Base-by-base conservation (phyloP, 37 sponge, comb jelly and placozoan genomes). In the Diacarnus erythraeanus region DNA sequence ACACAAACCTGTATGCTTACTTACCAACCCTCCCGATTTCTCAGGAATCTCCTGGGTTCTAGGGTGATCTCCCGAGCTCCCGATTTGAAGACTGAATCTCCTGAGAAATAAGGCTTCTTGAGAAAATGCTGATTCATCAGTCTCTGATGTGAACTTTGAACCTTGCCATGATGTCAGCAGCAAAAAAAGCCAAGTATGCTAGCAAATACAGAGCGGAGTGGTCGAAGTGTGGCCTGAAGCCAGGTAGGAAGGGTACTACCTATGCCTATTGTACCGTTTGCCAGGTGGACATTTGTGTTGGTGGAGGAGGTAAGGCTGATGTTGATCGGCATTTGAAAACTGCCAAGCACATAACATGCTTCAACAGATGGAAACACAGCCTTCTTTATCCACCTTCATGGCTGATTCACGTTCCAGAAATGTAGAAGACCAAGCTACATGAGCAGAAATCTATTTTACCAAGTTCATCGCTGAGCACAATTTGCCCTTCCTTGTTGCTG, bases 401-500 rank as follows among this genome's bases (percentile, higher is more conserved):
- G 27, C 9, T n/a, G n/a, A 17, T 20, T 4, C 23, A 60, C n/a
- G n/a, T n/a, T 6, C n/a, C 22, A 60, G 22, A 20, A 60, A 25
- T 25, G 22, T 60, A 25, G 23, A 60, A 60, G 61, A 60, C 22
- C 61, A 60, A 60, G 61, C 61, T n/a, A 60, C 22, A 25, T 3
- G n/a, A 60, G 27, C 61, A 60, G 61, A 60, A 60, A 60, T 60
- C 22, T 25, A 60, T 25, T 60, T 60, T 60, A 25, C 61, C 22
- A 60, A 60, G 61, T 60, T 60, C 22, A 25, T 60, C 22, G 61
- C 61, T n/a, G 61, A 60, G 22, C 61, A 60, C 4, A 60, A 60
- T 33, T 23, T 84, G 2, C 85, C 85, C 30, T 69, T 77, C 29
- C 15, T 54, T n/a, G 63, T 38, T 25, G 29, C 78, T 57, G 85